A percentile compares a stretch with the other conserved stretches of the same genome.
Evolutionary conservation across 1,140 invertebrate species (phyloP).

Genomic region (Helicoverpa armigera): DNA sequence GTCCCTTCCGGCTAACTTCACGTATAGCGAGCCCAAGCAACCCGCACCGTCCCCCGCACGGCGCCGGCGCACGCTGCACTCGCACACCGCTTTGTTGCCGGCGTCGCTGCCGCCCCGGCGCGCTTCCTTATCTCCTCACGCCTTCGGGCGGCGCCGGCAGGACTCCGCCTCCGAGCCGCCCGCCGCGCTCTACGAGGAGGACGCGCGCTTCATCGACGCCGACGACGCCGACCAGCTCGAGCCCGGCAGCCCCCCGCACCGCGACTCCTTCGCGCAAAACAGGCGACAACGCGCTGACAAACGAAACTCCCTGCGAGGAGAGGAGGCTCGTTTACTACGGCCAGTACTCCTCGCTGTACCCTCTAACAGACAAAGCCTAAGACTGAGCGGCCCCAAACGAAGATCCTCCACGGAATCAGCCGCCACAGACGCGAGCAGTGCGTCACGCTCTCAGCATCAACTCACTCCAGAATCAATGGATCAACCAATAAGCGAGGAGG

Average conservation of each 20-base stretch:
- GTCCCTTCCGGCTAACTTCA: slow-evolving; percentile 90
- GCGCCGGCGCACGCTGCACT: slow-evolving; percentile 80
- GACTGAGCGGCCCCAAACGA: slow-evolving; percentile 67
- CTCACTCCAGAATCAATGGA: slow-evolving; percentile 63
- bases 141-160: slow-evolving; percentile 81
- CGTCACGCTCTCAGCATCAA: slow-evolving; percentile 61
- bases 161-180: slow-evolving; percentile 80
- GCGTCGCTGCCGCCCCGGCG: slow-evolving; percentile 72
- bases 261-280: slow-evolving; percentile 79
- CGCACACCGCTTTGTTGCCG: slow-evolving; percentile 80
- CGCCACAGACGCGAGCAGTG: slow-evolving; percentile 64
- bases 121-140: slow-evolving; percentile 80
- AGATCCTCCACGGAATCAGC: slow-evolving; percentile 74
- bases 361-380: slow-evolving; percentile 69
- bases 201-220: slow-evolving; percentile 84
- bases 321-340: slow-evolving; percentile 77
- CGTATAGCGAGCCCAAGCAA: slow-evolving; percentile 88
- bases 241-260: slow-evolving; percentile 72
- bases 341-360: slow-evolving; percentile 77
- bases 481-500: slow-evolving; percentile 77
- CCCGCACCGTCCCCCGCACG: slow-evolving; percentile 76
- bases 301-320: slow-evolving; percentile 77
- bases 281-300: slow-evolving; percentile 78
- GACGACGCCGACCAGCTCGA: slow-evolving; percentile 82
- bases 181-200: slow-evolving; percentile 83